Percentiles rank a stretch among this genome's conserved stretches.
Conservation (phyloP, 1,140 invertebrate genomes). For the Acarapis woodi region DNA sequence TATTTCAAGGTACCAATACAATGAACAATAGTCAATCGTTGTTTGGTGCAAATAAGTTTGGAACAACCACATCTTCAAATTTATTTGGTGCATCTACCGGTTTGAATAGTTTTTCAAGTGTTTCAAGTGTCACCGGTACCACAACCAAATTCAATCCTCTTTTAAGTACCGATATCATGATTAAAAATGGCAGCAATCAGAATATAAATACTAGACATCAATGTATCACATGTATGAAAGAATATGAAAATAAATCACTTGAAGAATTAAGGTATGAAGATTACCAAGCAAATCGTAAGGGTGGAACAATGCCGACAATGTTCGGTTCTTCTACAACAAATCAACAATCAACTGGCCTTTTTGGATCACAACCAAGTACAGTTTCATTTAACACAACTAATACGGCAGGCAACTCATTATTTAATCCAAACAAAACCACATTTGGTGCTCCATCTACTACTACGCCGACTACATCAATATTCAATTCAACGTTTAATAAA, state of each 20-base stretch:
- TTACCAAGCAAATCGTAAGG: conserved; percentile 57
- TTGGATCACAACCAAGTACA: neutral
- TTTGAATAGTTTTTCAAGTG: too few species aligned
- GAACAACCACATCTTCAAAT: neutral
- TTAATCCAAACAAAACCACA: conserved; percentile 9
- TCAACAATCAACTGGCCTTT: conserved; percentile 2
- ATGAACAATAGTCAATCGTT: too few species aligned
- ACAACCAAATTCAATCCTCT: conserved; percentile 57
- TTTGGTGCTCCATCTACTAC: conserved; percentile 14
- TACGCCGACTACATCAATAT: conserved; percentile 11
- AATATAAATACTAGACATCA: conserved; percentile 69
- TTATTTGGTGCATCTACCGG: conserved; percentile 15
- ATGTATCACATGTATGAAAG: conserved; percentile 90
- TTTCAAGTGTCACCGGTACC: conserved; percentile 29
- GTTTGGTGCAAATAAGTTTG: conserved; percentile 1
- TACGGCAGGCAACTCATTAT: conserved; percentile 7
- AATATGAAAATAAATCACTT: conserved; percentile 74
- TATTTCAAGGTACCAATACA: too few species aligned
- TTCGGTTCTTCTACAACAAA: neutral
- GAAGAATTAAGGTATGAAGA: conserved; percentile 81
- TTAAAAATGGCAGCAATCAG: conserved; percentile 47
- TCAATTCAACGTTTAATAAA: conserved; percentile 8
- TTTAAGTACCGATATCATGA: conserved; percentile 55
- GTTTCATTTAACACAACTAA: neutral
- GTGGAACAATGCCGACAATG: conserved; percentile 5